Evolutionary conservation across 2,113 vertebrate species (phyloP), one percentile per base, ranked within the genome.

Genomic region (Pedionomus torquatus): DNA sequence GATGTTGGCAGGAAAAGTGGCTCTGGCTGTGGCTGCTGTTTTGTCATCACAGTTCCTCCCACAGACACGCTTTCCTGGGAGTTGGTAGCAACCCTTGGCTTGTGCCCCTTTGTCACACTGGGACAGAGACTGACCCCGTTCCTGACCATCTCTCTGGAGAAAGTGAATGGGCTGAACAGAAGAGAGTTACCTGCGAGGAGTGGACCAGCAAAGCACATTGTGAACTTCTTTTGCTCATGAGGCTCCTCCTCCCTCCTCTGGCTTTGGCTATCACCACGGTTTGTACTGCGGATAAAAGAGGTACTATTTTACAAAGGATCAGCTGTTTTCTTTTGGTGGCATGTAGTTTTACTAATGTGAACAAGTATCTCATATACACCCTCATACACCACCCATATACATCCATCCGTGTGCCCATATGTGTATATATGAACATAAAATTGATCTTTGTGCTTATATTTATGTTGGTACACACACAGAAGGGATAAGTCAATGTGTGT

Each of bases 1-100:
- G 33, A 31, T 1, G 4, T 0, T 0, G 5, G 44, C n/a, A 39
- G 7, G 37, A 57, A 77, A 72, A 69, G 11, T 5, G 0, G 1
- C n/a, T 75, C 48, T 35, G 75, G 17, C 54, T 72, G 48, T 1
- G 3, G 16, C 30, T 80, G 17, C 26, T 77, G 44, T 13, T 43
- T 80, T 83, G 11, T 43, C 68, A 77, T 8, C 58, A 52, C 13
- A 25, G 23, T 11, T 93, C 6, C 23, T 7, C 2, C 33, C 60
- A 35, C 35, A 33, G 49, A 69, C 17, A 39, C n/a, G 17, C n/a
- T 69, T 51, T 52, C 26, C 58, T 77, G 68, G 35, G 49, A 55
- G 30, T 30, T 60, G 68, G 17, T 33, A 86, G 30, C 39, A 18
- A 12, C 8, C 30, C 23, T 23, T 83, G 70, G 7, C 25, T 93